Conservation (phyloP, 1,140 invertebrate species). For the Panagrolaimus sp. region DNA sequence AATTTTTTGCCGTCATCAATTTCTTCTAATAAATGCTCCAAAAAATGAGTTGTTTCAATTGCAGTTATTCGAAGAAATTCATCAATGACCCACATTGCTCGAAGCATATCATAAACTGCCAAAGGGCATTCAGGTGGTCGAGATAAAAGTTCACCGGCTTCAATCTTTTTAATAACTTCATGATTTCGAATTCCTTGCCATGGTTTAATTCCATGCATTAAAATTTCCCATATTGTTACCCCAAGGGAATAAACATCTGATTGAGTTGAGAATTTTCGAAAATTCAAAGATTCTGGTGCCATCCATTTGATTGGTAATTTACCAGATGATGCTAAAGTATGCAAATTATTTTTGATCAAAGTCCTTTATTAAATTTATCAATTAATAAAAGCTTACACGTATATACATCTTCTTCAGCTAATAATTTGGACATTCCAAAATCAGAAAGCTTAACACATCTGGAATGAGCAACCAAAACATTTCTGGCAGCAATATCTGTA, state of each 20-base stretch:
- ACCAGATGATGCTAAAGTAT: conserved; percentile 70
- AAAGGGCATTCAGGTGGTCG: conserved; percentile 80
- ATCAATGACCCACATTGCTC: conserved; percentile 91
- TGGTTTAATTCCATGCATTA: conserved; percentile 95
- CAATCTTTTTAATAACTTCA: conserved; percentile 90
- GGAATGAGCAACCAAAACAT: conserved; percentile 87
- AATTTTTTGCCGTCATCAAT: conserved; percentile 5
- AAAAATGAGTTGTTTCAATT: conserved; percentile 66
- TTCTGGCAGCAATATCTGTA: conserved; percentile 80
- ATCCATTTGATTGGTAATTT: conserved; percentile 98
- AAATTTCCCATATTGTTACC: conserved; percentile 97
- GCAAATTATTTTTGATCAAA: conserved; percentile 28
- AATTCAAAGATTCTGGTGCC: conserved; percentile 98
- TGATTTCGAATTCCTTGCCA: conserved; percentile 88
- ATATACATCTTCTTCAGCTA: conserved; percentile 41
- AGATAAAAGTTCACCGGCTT: conserved; percentile 27
- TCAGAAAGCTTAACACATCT: conserved; percentile 93
- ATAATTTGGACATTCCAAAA: conserved; percentile 76
- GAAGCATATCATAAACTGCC: conserved; percentile 86
- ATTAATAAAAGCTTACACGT: conserved; percentile 42
- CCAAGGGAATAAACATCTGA: conserved; percentile 84
- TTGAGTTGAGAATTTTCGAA: conserved; percentile 86
- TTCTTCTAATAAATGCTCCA: conserved; percentile 21
- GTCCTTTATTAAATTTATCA: too few species aligned
- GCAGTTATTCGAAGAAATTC: conserved; percentile 83